Evolutionary conservation across 2,113 vertebrate species (phyloP), one percentile per base, ranked within the genome.

Genomic region (Dissostichus mawsoni): DNA sequence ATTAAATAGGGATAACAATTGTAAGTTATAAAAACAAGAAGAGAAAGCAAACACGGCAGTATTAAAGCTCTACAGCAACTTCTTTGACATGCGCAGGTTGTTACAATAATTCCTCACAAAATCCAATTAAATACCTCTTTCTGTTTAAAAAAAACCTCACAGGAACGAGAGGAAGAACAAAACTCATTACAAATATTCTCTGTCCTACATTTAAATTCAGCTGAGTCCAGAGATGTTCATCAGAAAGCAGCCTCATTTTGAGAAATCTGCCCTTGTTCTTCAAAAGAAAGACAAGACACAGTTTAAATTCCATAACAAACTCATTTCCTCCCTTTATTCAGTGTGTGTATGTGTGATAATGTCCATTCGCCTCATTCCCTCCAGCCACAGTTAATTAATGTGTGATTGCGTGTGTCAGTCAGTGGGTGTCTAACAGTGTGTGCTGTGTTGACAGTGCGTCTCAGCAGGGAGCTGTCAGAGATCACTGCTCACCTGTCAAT

Each of bases 401-500:
- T 51, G 51, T 45, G 25, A 45, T 11, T 67, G n/a, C 48, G 69
- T 48, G 51, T 76, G 72, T 75, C 11, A 72, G 62, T 52, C 45
- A 41, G 76, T 47, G 59, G 29, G 44, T 47, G 59, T 80, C 69
- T 77, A 55, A 71, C 64, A n/a, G 66, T 68, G 68, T 67, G 61
- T 64, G 68, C 64, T 67, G 44, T 75, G 69, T 64, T 84, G 80
- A 81, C 63, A 61, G 59, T 72, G 65, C 77, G 62, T 50, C 52
- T 78, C 66, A 55, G 69, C 17, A 0, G 70, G 81, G 33, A 81
- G 80, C 69, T 77, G 83, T 88, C 86, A 81, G 63, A 86, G 63
- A 81, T 83, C 72, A 77, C 83, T 23, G 74, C 77, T 86, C 72
- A 73, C 78, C 75, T 86, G 83, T 84, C 88, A 86, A 44, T 88